Conservation (phyloP, 1,140 invertebrate species). For the Magallana gigas region DNA sequence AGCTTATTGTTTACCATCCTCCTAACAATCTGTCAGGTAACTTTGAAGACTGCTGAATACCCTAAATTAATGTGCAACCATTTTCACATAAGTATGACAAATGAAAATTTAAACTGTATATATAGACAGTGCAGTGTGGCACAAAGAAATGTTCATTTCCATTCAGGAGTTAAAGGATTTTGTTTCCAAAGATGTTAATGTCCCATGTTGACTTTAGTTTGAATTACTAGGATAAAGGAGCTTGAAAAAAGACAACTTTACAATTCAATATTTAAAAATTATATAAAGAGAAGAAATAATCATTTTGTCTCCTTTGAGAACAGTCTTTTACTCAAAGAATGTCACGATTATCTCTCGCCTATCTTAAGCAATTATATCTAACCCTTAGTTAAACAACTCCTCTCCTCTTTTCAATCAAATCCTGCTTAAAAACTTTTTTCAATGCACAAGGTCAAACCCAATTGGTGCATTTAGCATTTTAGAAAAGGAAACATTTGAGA, state of each 20-base stretch:
- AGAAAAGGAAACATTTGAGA: constrained; percentile 1
- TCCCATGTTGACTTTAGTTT: neutral
- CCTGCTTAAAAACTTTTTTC: neutral
- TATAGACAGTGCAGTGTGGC: neutral
- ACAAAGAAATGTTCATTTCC: neutral
- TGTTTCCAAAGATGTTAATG: neutral
- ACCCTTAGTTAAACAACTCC: neutral
- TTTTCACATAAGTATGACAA: neutral
- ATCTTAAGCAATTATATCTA: neutral
- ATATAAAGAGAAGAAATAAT: neutral
- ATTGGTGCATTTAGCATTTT: neutral
- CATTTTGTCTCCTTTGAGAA: neutral
- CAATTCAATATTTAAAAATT: neutral
- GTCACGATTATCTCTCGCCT: neutral
- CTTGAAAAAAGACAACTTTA: neutral
- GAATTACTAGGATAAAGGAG: neutral
- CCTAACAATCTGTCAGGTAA: too few relatives aligned
- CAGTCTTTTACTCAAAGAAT: neutral
- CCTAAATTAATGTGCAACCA: neutral
- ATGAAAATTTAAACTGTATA: neutral
- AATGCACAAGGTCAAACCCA: constrained; percentile 3
- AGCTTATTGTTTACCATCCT: too few relatives aligned
- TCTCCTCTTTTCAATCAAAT: neutral
- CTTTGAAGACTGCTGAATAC: neutral
- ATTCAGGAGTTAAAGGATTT: neutral